Conservation (phyloP, 1,140 invertebrate genomes). For the Orchesella cincta region DNA sequence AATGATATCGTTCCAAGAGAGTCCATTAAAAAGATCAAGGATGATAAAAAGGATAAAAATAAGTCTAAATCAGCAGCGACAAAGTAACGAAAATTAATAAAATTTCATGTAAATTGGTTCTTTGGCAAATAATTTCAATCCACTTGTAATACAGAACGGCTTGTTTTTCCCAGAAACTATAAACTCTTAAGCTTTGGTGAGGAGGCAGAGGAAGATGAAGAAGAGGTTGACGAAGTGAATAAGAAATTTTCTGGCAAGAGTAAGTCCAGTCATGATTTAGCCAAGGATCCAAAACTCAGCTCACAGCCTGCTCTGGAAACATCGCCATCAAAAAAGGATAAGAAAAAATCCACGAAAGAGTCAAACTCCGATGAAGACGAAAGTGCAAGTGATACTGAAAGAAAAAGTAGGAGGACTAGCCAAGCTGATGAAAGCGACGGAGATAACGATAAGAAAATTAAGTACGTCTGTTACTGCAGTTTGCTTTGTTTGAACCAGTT, state of each 20-base stretch:
- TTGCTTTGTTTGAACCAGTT: no score
- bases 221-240: slow-evolving; percentile 70
- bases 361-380: no score
- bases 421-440: no score
- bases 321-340: background rate
- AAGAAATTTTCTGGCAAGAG: slow-evolving; percentile 68
- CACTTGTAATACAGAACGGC: no score
- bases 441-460: no score
- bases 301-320: slow-evolving; percentile 64
- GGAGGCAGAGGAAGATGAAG: slow-evolving; percentile 97
- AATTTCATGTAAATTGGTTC: no score
- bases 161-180: slow-evolving; percentile 79
- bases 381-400: background rate
- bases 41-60: slow-evolving; percentile 62
- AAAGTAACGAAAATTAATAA: slow-evolving; percentile 66
- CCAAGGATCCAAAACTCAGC: slow-evolving; percentile 86
- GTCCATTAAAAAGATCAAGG: slow-evolving; percentile 55
- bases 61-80: slow-evolving; percentile 51
- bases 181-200: slow-evolving; percentile 95
- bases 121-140: no score
- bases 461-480: no score
- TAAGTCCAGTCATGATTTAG: slow-evolving; percentile 91
- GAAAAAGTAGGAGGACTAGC: no score
- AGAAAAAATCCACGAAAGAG: slow-evolving; percentile 26
- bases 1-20: slow-evolving; percentile 81